A percentile compares a stretch with the other conserved stretches of the same genome.
Conservation (phyloP, 2,888 invertebrate species). For the Philopedon plagiatum region DNA sequence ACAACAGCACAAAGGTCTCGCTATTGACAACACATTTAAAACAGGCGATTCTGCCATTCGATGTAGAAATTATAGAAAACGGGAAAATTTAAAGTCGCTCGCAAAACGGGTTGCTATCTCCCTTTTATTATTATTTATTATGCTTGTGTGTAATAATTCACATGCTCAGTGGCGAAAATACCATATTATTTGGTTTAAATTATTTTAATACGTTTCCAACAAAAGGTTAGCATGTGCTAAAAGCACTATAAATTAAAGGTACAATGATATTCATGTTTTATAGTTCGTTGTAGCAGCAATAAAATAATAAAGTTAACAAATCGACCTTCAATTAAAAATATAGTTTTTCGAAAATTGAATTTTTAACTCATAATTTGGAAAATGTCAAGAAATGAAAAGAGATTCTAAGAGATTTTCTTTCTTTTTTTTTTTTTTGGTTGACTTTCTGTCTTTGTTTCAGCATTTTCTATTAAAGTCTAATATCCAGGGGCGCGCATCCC, state of each 20-base stretch:
- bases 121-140: slow-evolving; percentile 46
- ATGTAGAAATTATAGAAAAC: slow-evolving; percentile 38
- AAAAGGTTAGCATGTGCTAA: slow-evolving; percentile 53
- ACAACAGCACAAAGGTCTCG: slow-evolving; percentile 5
- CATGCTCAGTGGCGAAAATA: slow-evolving; percentile 34
- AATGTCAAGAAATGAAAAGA: too few species aligned
- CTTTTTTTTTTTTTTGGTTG: too few species aligned
- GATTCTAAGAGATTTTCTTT: too few species aligned
- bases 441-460: too few species aligned
- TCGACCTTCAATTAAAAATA: too few species aligned
- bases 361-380: too few species aligned
- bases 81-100: slow-evolving; percentile 45
- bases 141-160: slow-evolving; percentile 34
- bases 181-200: slow-evolving; percentile 44
- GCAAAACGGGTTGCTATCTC: slow-evolving; percentile 40
- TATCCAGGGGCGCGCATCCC: too few species aligned
- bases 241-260: slow-evolving; percentile 51
- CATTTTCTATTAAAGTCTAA: too few species aligned
- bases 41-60: slow-evolving; percentile 15
- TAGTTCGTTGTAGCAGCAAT: slow-evolving; percentile 42
- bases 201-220: slow-evolving; percentile 51
- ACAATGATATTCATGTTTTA: slow-evolving; percentile 50
- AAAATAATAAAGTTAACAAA: too few species aligned
- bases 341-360: too few species aligned
- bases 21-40: slow-evolving; percentile 34